Evolutionary conservation across 2,113 vertebrate species (phyloP), one percentile per base, ranked within the genome.

Genomic region (Antigone vipio): DNA sequence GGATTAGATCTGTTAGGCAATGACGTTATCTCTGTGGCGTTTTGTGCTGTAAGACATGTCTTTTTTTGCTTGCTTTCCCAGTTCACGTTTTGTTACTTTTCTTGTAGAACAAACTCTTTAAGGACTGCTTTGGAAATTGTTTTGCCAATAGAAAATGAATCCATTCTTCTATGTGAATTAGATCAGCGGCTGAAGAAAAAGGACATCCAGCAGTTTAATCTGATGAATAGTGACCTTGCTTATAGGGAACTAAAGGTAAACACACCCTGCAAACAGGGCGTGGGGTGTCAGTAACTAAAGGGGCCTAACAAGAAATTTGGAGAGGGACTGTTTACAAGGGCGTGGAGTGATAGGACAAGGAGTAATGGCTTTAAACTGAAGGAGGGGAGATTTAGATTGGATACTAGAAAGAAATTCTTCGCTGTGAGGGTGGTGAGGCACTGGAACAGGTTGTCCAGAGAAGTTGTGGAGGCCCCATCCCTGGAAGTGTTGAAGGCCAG

Each of bases 141-240:
- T 16, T 96, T 97, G 62, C 99, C 98, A 19, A 97, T 98, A 34
- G 98, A 99, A 97, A 97, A 98, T 52, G 97, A 98, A 87, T 98
- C 98, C 27, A 79, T 97, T 64, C 91, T 97, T 72, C 98, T 99
- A 45, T 97, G 97, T 15, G 97, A 97, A 64, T 97, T 96, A 4
- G 98, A 99, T 75, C 95, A 98, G 67, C 96, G 87, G 6, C 98
- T 98, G 93, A 97, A 98, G 89, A 97, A 98, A 35, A 97, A 98
- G 52, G 98, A 98, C 56, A 96, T 99, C 93, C 98, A 95, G 4
- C 97, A 95, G 68, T 98, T 98, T 81, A 96, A 92, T 16, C 93
- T 99, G 63, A 94, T 95, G 81, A 98, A 98, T 49, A 97, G 95
- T 75, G 98, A 98, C 91, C 85, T 92, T 52, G 55, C 97, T 63